Evolutionary conservation across 2,113 vertebrate species (phyloP), one percentile per base, ranked within the genome.

Genomic region (Oncorhynchus nerka): DNA sequence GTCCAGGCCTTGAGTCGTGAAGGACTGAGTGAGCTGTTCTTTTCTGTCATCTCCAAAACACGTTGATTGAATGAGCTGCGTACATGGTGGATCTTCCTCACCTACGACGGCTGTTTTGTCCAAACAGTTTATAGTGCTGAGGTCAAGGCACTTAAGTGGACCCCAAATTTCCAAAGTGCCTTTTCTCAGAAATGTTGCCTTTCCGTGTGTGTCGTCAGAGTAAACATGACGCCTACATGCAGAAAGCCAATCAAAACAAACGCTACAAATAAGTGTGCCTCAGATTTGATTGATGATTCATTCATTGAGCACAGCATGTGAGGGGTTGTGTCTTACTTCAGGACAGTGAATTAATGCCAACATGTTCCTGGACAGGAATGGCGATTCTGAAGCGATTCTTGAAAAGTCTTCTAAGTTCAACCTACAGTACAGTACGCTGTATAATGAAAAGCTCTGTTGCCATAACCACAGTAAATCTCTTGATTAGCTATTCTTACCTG

Each of bases 51-150:
- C 73, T 11, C 70, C 13, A 70, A 74, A 76, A 77, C 62, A 83
- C 77, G 79, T 67, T 82, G 76, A 83, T 48, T 74, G 64, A 81
- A 67, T 48, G 72, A 70, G 73, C 61, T 79, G 68, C 74, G 84
- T 73, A 82, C 75, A 79, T 74, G 68, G 73, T 76, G 71, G 78
- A 30, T 83, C 79, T 76, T 81, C 24, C 82, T 86, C 83, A 86
- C 81, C 75, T 84, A 84, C 86, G 69, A 75, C 73, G 74, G 75
- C 6, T 39, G 34, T 74, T 75, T 79, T 39, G 78, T 81, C 84
- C 81, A 89, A 89, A 89, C 86, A 89, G 80, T 89, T 89, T 89
- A 89, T 65, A 88, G 71, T 76, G 76, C 75, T 74, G 80, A 86
- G 81, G 84, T 86, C 84, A 84, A 75, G 76, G 73, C 81, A 87